phyloP scores from a whole-genome alignment of 2,797 vertebrate species.

The Tenualosa thibaudeaui region DNA sequence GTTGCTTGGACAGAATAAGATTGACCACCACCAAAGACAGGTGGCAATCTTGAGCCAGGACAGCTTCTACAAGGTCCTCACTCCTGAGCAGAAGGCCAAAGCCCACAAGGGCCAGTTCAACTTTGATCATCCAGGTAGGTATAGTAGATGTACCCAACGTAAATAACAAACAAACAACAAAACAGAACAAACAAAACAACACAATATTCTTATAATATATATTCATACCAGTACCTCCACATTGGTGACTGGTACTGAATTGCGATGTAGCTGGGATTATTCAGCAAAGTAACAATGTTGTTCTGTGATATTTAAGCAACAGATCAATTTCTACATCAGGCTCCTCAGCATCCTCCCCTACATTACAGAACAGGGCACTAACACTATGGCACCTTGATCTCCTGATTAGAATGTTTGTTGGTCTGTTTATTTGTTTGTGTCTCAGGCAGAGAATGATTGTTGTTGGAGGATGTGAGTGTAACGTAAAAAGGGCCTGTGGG shows the following conservation, averaged over 20 bases:
- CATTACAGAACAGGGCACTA: too few species aligned
- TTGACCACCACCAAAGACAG: conserved; percentile 83
- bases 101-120: conserved; percentile 87
- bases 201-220: too few species aligned
- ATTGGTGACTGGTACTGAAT: too few species aligned
- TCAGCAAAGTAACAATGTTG: too few species aligned
- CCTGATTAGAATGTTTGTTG: not conserved
- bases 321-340: too few species aligned
- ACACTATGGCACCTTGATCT: not conserved
- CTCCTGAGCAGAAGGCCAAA: conserved; percentile 83
- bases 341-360: too few species aligned
- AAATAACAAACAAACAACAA: not conserved
- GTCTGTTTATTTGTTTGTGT: not conserved
- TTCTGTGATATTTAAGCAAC: too few species aligned
- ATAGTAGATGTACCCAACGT: not conserved
- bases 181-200: too few species aligned
- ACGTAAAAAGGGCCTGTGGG: too few species aligned
- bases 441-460: not conserved
- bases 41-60: conserved; percentile 87
- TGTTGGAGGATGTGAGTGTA: not conserved
- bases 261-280: too few species aligned
- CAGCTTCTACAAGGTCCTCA: conserved; percentile 85
- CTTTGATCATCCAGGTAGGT: conserved; percentile 85
- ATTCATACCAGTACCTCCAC: too few species aligned
- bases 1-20: conserved; percentile 85